Percentiles rank a stretch among this genome's conserved stretches.
Evolutionary conservation across 2,888 invertebrate genomes (phyloP).

Genomic region (Lasius fuliginosus): DNA sequence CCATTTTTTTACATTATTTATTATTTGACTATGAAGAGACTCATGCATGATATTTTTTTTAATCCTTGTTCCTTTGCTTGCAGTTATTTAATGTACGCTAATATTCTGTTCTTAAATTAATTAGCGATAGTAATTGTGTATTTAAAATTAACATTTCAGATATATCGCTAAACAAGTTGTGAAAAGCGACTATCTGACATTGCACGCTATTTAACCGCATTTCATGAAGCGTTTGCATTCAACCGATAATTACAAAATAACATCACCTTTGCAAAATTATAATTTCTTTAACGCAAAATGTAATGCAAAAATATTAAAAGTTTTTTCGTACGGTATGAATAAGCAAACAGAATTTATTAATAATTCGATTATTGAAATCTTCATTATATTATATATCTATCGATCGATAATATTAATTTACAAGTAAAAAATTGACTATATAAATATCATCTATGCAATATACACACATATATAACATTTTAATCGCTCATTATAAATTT

Average conservation of each 20-base stretch:
- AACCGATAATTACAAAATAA: conserved; percentile 9
- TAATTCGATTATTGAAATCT: conserved; percentile 5
- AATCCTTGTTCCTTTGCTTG: neutral
- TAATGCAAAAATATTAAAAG: neutral
- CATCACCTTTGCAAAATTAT: conserved; percentile 8
- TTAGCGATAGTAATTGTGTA: neutral
- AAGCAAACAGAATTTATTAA: conserved; percentile 1
- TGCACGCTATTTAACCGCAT: conserved; percentile 12
- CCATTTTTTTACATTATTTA: neutral
- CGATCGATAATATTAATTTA: conserved; percentile 13
- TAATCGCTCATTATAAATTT: neutral
- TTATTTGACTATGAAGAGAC: neutral
- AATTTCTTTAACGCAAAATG: neutral
- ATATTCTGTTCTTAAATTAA: neutral
- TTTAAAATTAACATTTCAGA: conserved; percentile 28
- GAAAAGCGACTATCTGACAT: neutral
- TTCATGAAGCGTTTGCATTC: neutral
- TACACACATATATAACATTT: neutral
- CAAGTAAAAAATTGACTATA: neutral
- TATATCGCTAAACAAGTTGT: neutral
- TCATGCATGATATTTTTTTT: neutral
- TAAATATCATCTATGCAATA: neutral
- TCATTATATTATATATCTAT: neutral
- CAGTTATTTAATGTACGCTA: neutral
- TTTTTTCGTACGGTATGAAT: neutral